A percentile compares a stretch with the other conserved stretches of the same genome.
Conservation (phyloP, 2,797 vertebrate genomes). For the Gymnothorax javanicus region DNA sequence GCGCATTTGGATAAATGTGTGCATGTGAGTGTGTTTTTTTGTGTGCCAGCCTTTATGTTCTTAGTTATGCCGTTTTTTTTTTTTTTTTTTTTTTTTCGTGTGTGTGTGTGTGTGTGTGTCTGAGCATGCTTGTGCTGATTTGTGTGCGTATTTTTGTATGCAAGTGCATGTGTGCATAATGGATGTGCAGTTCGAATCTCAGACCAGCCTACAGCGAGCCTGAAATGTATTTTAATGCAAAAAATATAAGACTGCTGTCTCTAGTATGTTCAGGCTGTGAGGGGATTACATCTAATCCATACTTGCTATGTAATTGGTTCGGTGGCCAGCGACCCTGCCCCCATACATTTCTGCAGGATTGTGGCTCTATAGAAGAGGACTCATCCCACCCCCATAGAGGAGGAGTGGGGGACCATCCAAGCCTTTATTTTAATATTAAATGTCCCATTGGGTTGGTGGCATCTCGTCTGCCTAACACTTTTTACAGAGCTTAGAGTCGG, state of each 20-base stretch:
- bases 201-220: background rate
- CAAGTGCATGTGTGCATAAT: background rate
- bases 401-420: background rate
- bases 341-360: background rate
- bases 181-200: background rate
- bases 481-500: conserved; percentile 11
- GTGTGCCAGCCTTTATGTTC: background rate
- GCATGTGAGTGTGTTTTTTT: conserved; percentile 6
- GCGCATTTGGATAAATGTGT: background rate
- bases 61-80: background rate
- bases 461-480: conserved; percentile 26
- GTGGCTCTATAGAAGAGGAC: background rate
- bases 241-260: background rate
- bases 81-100: conserved; percentile 8
- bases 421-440: background rate
- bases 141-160: background rate
- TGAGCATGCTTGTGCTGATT: background rate
- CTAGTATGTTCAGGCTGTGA: conserved; percentile 23
- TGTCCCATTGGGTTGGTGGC: background rate
- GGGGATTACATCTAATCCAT: conserved; percentile 41
- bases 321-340: conserved; percentile 10
- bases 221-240: background rate
- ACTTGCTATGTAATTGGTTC: conserved; percentile 33
- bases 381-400: background rate
- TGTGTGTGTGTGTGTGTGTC: conserved; percentile 20